Evolutionary conservation across 2,113 vertebrate genomes (phyloP).

Genomic region (Meleagris gallopavo): DNA sequence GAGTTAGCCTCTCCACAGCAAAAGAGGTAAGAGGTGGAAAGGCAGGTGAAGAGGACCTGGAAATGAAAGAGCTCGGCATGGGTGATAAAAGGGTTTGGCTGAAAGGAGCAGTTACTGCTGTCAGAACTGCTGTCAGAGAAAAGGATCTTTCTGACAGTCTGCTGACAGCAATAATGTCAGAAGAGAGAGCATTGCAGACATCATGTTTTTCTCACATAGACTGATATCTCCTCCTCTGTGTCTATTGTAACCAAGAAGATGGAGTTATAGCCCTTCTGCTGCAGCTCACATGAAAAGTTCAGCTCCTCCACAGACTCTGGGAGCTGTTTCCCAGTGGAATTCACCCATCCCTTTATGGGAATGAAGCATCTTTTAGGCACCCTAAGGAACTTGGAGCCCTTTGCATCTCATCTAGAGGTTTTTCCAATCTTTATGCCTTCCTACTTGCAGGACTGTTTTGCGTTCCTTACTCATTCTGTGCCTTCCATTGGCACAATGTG

Average conservation of each 20-base stretch:
- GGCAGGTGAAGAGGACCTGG: neutral
- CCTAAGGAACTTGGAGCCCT: neutral
- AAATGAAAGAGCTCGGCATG: neutral
- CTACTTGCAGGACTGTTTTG: neutral
- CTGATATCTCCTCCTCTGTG: neutral
- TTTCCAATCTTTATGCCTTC: neutral
- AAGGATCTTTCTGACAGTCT: neutral
- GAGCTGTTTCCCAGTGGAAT: neutral
- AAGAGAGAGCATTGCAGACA: neutral
- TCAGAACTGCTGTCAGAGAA: neutral
- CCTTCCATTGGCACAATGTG: neutral
- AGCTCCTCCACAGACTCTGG: neutral
- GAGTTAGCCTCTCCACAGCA: neutral
- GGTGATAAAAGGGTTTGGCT: neutral
- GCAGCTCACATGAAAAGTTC: neutral
- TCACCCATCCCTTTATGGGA: neutral
- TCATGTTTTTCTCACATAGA: neutral
- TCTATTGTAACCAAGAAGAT: neutral
- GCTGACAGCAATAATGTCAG: neutral
- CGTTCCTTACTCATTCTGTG: neutral
- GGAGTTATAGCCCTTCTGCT: neutral
- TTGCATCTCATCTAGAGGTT: neutral
- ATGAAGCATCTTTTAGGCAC: neutral
- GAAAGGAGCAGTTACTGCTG: neutral
- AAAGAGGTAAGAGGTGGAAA: neutral